phyloP scores from a whole-genome alignment of 30 jellyfish, hydroid and myxozoan genomes.

The Aurelia aurita complex sp. Pacific region DNA sequence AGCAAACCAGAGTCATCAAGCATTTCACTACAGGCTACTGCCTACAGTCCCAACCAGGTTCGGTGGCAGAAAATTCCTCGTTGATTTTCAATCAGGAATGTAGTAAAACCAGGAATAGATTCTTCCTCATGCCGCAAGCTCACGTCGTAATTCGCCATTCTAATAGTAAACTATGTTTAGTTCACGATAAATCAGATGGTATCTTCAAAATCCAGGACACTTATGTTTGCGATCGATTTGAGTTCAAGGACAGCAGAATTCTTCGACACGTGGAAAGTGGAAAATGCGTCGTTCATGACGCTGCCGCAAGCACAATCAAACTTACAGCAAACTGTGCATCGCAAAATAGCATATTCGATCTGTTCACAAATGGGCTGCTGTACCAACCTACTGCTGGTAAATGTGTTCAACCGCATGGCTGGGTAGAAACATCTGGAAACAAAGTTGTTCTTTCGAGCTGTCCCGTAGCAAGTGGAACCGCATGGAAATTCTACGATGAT shows the following conservation, averaged over 20 bases:
- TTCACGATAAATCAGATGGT: not conserved
- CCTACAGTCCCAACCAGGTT: constrained; percentile 8
- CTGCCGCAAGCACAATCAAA: not conserved
- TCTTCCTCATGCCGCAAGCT: constrained; percentile 34
- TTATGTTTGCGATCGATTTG: constrained; percentile 48
- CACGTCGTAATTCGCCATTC: constrained; percentile 18
- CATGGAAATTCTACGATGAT: not conserved
- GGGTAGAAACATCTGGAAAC: too few relatives aligned
- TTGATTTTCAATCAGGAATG: constrained; percentile 15
- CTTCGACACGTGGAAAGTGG: constrained; percentile 35
- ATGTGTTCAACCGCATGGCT: too few relatives aligned
- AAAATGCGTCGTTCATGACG: constrained; percentile 15
- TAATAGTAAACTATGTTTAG: constrained; percentile 38
- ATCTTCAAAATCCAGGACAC: constrained; percentile 11
- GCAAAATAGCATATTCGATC: constrained; percentile 8
- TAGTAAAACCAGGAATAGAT: not conserved
- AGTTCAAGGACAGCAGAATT: constrained; percentile 1
- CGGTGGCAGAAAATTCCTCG: not conserved
- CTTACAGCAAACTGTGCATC: constrained; percentile 43
- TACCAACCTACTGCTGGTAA: too few relatives aligned
- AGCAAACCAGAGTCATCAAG: not conserved
- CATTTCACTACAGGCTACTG: constrained; percentile 49
- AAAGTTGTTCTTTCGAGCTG: too few relatives aligned
- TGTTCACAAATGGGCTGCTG: not conserved
- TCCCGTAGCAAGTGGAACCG: too few relatives aligned